Percentiles rank a stretch among this genome's conserved stretches.
These are phyloP conservation scores for Hydra vulgaris DNA, from an alignment of 30 jellyfish, hydroid and myxozoan species.

Conservation along the genomic window DNA sequence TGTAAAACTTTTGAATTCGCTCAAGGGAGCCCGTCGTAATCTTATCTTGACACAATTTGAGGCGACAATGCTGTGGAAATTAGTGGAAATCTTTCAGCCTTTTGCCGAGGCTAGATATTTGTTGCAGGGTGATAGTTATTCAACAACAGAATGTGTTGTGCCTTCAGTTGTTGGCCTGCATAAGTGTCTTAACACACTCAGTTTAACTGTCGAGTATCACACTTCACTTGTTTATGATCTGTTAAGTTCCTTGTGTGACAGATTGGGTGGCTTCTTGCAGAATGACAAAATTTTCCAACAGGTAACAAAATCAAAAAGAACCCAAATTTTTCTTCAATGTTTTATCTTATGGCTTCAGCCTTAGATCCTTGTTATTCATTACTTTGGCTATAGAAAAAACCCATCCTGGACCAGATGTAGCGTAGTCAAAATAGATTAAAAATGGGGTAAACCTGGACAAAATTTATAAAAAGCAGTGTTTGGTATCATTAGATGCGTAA, in stretches of 20 bases:
- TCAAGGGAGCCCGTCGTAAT: not conserved
- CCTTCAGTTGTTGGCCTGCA: not conserved
- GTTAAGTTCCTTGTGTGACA: not conserved
- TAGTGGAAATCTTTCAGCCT: not conserved
- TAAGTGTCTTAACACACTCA: not conserved
- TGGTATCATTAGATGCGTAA: too few relatives aligned
- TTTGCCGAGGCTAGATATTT: not conserved
- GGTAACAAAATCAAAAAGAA: not conserved
- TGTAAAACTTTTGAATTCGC: not conserved
- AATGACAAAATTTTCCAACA: not conserved
- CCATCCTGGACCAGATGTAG: not conserved
- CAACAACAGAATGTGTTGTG: not conserved
- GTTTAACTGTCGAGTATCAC: not conserved
- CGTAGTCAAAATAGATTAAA: too few relatives aligned
- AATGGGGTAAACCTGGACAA: too few relatives aligned
- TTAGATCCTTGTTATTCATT: not conserved
- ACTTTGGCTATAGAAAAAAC: not conserved
- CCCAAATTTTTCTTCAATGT: not conserved
- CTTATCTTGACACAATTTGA: not conserved
- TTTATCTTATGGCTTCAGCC: not conserved
- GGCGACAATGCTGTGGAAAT: not conserved
- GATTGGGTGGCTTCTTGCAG: not conserved
- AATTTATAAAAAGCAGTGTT: too few relatives aligned
- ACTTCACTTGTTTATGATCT: not conserved
- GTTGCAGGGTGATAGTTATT: not conserved